These are phyloP conservation scores for Acrocera orbiculus DNA, from an alignment of 2,888 invertebrate species.

Conservation along the genomic window DNA sequence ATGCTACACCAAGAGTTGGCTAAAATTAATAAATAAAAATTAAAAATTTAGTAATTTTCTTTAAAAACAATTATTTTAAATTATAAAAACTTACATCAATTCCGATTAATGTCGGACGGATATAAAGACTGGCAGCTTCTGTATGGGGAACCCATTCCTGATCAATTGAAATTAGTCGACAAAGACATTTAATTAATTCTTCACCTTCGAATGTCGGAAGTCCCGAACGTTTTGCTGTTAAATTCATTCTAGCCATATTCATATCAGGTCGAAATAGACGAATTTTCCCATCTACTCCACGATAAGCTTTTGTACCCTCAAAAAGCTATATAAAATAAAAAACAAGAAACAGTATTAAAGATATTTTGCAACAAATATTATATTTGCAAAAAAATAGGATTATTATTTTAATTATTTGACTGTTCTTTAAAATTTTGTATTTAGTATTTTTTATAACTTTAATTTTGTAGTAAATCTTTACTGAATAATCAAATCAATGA, in stretches of 20 bases:
- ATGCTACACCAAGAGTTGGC: slow-evolving; percentile 83
- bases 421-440: too few relatives aligned
- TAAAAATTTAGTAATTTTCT: slow-evolving; percentile 4
- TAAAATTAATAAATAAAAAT: slow-evolving; percentile 27
- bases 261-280: slow-evolving; percentile 87
- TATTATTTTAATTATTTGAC: too few relatives aligned
- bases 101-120: slow-evolving; percentile 90
- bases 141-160: slow-evolving; percentile 96
- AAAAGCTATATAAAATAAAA: slow-evolving; percentile 51
- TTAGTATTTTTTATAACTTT: too few relatives aligned
- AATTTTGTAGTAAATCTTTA: too few relatives aligned
- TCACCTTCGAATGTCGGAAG: slow-evolving; percentile 76
- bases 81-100: slow-evolving; percentile 62
- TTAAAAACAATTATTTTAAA: background rate
- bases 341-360: background rate
- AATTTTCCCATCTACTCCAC: slow-evolving; percentile 81
- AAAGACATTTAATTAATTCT: slow-evolving; percentile 72
- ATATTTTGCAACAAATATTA: too few relatives aligned
- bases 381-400: too few relatives aligned
- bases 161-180: slow-evolving; percentile 74
- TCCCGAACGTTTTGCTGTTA: slow-evolving; percentile 65
- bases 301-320: slow-evolving; percentile 95
- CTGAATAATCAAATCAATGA: too few relatives aligned
- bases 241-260: slow-evolving; percentile 87
- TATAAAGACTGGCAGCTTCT: slow-evolving; percentile 78